Conservation (phyloP, 2,113 vertebrate species). For the Corythaeola cristata region DNA sequence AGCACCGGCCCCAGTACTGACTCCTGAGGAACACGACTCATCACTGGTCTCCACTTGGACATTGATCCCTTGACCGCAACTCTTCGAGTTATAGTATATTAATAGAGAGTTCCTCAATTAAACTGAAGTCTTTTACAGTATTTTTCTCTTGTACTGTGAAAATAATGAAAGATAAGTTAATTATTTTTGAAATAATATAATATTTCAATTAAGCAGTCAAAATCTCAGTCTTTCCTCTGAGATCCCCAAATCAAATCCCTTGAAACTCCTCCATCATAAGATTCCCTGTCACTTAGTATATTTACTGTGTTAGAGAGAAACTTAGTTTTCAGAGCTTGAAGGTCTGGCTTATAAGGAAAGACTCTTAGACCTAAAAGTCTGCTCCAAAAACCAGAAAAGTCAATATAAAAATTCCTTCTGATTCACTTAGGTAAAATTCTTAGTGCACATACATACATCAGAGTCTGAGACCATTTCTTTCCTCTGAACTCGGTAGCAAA, state of each 20-base stretch:
- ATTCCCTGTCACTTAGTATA: neutral
- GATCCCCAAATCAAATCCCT: neutral
- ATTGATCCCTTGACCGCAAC: too few relatives aligned
- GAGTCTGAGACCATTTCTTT: neutral
- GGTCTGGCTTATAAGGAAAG: neutral
- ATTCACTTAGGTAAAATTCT: neutral
- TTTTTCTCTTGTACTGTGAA: neutral
- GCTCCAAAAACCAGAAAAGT: neutral
- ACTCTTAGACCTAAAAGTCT: neutral
- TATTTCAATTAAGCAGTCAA: neutral
- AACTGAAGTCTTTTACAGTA: neutral
- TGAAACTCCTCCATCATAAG: neutral
- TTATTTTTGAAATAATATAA: neutral
- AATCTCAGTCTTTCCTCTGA: neutral
- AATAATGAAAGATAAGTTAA: neutral
- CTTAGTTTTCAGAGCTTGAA: neutral
- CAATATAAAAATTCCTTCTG: neutral
- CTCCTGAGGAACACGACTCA: too few relatives aligned
- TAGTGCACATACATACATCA: too few relatives aligned
- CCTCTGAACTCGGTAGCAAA: neutral
- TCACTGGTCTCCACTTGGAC: too few relatives aligned
- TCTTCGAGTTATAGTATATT: neutral
- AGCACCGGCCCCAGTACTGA: too few relatives aligned
- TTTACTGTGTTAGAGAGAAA: neutral
- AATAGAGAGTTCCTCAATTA: neutral